Evolutionary conservation across 2,113 vertebrate species (phyloP).

Genomic region (Macaca nemestrina): DNA sequence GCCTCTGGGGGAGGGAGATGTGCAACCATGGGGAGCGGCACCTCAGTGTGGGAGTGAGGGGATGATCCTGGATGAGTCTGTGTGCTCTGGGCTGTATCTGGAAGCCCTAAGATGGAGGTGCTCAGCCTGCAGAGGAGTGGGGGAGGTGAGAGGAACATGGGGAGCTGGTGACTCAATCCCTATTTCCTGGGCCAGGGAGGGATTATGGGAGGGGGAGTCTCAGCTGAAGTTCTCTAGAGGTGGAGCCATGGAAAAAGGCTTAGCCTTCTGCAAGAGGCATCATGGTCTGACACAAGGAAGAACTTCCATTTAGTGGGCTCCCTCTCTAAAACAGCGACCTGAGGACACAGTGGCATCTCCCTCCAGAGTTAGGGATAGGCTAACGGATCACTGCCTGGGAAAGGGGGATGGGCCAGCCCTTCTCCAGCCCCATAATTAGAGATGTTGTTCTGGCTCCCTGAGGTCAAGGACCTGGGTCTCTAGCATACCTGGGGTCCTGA

Average conservation of each 20-base stretch:
- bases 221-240: neutral
- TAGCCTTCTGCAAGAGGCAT: neutral
- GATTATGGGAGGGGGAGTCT: neutral
- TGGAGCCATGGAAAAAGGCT: neutral
- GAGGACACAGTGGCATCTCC: neutral
- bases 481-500: neutral
- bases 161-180: neutral
- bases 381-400: neutral
- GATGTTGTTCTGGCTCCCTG: conserved; percentile 18
- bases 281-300: neutral
- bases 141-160: neutral
- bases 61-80: neutral
- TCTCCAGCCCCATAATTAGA: neutral
- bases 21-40: neutral
- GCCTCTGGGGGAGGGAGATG: neutral
- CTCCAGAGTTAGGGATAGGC: neutral
- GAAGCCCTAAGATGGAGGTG: neutral
- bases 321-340: neutral
- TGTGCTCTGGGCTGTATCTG: neutral
- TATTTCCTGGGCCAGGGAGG: neutral
- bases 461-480: neutral
- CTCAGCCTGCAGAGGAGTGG: neutral
- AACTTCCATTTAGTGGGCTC: neutral
- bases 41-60: neutral
- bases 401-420: neutral